Evolutionary conservation across 1,140 invertebrate species (phyloP).

Genomic region (Platorchestia sp.): DNA sequence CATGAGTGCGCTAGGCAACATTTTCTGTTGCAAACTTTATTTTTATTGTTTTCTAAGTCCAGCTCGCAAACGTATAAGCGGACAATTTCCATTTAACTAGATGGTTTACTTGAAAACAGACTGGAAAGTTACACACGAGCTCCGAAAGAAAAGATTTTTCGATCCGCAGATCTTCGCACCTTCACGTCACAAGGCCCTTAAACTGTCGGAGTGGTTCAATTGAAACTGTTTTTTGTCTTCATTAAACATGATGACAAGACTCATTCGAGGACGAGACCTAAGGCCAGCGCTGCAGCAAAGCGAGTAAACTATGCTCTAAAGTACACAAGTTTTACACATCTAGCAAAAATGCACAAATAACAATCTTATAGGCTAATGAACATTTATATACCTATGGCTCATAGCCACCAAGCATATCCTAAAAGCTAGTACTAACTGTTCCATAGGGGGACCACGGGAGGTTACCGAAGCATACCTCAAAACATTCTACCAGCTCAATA

Average conservation of each 20-base stretch:
- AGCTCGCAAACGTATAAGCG: background rate
- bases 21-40: background rate
- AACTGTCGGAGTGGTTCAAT: background rate
- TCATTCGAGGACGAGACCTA: background rate
- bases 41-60: background rate
- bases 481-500: background rate
- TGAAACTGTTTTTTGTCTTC: background rate
- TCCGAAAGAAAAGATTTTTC: background rate
- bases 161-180: background rate
- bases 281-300: background rate
- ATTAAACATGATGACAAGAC: background rate
- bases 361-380: conserved; percentile 16
- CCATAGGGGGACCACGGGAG: background rate
- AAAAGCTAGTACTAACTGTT: background rate
- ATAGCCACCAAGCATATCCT: background rate
- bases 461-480: background rate
- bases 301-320: conserved; percentile 16
- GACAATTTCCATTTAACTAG: background rate
- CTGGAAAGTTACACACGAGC: too few species aligned
- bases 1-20: background rate
- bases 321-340: conserved; percentile 45
- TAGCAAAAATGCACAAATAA: conserved; percentile 40
- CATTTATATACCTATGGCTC: background rate
- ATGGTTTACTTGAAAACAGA: background rate
- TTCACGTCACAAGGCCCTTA: background rate